Conservation (phyloP, 2,113 vertebrate species). For the Callithrix jacchus region DNA sequence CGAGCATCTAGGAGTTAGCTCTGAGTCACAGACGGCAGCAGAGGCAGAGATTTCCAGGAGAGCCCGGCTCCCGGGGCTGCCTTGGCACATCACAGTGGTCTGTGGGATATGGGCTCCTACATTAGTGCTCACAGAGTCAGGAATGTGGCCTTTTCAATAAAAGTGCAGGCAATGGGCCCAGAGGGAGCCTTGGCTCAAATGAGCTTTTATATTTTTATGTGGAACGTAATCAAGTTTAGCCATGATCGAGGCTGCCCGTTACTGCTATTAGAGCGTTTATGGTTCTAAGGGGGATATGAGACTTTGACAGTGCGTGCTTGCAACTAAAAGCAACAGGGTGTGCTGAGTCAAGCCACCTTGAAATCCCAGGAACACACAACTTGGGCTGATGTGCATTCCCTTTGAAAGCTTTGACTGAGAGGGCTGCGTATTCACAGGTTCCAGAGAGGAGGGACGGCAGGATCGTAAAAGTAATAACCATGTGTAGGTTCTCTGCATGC, state of each 20-base stretch:
- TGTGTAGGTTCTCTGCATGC: not conserved
- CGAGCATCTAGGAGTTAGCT: not conserved
- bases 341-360: conserved; percentile 48
- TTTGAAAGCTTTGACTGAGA: not conserved
- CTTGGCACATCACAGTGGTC: not conserved
- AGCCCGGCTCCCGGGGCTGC: not conserved
- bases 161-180: conserved; percentile 83
- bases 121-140: conserved; percentile 77
- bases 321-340: conserved; percentile 72
- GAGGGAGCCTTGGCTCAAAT: conserved; percentile 85
- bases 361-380: conserved; percentile 43
- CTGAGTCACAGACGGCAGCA: not conserved
- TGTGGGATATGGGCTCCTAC: not conserved
- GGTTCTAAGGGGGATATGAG: conserved; percentile 80
- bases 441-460: not conserved
- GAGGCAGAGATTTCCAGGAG: not conserved
- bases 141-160: conserved; percentile 85
- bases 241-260: conserved; percentile 84
- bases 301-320: conserved; percentile 73
- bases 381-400: not conserved
- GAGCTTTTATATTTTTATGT: conserved; percentile 90
- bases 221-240: conserved; percentile 86
- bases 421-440: not conserved
- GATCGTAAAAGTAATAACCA: not conserved
- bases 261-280: conserved; percentile 87